Evolutionary conservation across 1,140 invertebrate species (phyloP), one percentile per base, ranked within the genome.

Genomic region (Euura saliciscinereae): DNA sequence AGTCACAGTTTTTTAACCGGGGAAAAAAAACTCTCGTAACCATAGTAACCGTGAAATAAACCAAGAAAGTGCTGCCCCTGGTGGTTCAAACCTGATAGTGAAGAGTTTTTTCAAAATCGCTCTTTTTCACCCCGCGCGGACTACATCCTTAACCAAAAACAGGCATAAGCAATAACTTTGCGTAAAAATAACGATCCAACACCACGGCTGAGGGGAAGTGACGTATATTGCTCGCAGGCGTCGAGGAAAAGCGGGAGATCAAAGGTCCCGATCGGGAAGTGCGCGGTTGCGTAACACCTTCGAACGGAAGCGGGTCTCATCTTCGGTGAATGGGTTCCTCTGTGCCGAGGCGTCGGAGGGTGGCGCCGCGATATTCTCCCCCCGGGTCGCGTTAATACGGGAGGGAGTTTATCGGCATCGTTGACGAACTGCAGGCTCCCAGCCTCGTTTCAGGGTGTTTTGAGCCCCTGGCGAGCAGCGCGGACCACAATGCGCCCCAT

Each of bases 401-500:
- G 51, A 59, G 51, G 51, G 51, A 59, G 51, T 59, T 59, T 59
- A 59, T 59, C 13, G 13, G 8, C 51, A n/a, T 8, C 10, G 51
- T n/a, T 59, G 51, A 67, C 66, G 66, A 67, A 8, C 10, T 8
- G 43, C 11, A 67, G 42, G 28, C 28, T 28, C 28, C 28, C 28
- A 28, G 28, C 28, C 28, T 28, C 28, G 28, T 28, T 28, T 28
- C 28, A 28, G 66, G 66, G 66, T 67, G 66, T 59, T 59, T 59
- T 80, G 81, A 75, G 77, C 76, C 75, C 80, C 75, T 28, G 28
- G 28, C 28, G 28, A 28, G 28, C 28, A 78, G 74, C 78, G 73
- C 75, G 72, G 65, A 65, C 64, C 77, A 86, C 85, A 84, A 86
- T 85, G 78, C 78, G 74, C 43, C 76, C 77, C 85, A 86, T 86